phyloP scores from a whole-genome alignment of 2,113 vertebrate species.

The Urocynchramus pylzowi region DNA sequence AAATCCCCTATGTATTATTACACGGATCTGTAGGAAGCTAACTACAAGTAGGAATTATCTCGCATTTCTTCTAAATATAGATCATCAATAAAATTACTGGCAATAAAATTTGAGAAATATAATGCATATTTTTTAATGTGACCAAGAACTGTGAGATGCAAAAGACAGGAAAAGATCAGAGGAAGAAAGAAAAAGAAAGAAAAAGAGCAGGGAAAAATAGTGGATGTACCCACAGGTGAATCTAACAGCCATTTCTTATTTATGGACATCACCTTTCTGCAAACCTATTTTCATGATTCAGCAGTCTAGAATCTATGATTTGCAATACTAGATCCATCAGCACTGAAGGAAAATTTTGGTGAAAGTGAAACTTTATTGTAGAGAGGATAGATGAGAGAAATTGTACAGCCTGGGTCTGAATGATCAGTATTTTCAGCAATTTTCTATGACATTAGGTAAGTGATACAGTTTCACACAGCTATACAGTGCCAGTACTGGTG shows the following conservation, averaged over 20 bases:
- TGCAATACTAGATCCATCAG: background rate
- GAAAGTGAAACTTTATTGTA: slow-evolving; percentile 19
- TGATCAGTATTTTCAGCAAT: slow-evolving; percentile 51
- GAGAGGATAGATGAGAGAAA: background rate
- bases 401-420: background rate
- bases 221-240: background rate
- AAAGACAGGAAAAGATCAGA: background rate
- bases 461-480: slow-evolving; percentile 19
- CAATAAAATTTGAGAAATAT: background rate
- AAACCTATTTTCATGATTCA: slow-evolving; percentile 28
- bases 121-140: background rate
- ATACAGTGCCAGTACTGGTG: slow-evolving; percentile 1
- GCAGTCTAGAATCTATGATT: slow-evolving; percentile 4
- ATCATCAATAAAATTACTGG: background rate
- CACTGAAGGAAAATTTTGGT: slow-evolving; percentile 2
- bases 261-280: slow-evolving; percentile 10
- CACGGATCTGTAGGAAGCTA: background rate
- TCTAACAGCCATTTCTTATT: background rate
- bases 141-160: background rate
- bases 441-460: slow-evolving; percentile 46
- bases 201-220: accelerated
- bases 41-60: background rate
- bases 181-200: background rate
- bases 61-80: background rate
- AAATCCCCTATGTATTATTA: background rate